Base-by-base conservation (phyloP, 2,888 invertebrate genomes). In the Neoitamus cyanurus region DNA sequence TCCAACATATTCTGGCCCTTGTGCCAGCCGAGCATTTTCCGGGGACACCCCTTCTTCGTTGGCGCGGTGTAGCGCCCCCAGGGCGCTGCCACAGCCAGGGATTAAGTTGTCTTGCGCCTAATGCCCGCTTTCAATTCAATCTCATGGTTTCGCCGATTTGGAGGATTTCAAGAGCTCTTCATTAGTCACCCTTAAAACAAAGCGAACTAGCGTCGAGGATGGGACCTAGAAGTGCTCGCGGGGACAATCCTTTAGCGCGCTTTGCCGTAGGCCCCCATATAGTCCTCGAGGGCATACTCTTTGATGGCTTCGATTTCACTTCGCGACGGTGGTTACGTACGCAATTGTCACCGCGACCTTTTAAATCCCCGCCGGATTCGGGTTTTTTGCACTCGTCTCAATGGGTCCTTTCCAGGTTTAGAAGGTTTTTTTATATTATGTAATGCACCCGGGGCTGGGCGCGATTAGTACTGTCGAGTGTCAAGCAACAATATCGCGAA, bases 151-250 rank as follows among this genome's bases (percentile, higher is more conserved):
- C 48, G 28, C 28, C 25, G 69, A 68, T 82, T 82, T 82, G 25
- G 37, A 82, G 82, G 68, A 69, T 82, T 69, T 28, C 82, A 37
- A 82, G 69, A 69, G 37, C 82, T 82, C 69, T 69, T 82, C 82
- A 69, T 82, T 69, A 82, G 82, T 69, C 82, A 82, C 82, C 82
- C 69, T 69, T 82, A 28, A 82, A 82, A 82, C 82, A 82, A 82
- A 69, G 69, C 28, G 82, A 68, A 69, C 25, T 82, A 69, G 13
- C 13, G 30, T n/a, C 68, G 13, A n/a, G 82, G 20, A 37, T 69
- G 36, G 36, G 25, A 28, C 11, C 37, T 3, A 13, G 20, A 34
- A 37, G 82, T 25, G 82, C 82, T 36, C 37, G 1, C n/a, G 20
- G 34, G n/a, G 36, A 37, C 25, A 82, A 82, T 69, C 82, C 69